Evolutionary conservation across 2,797 vertebrate species (phyloP).

Genomic region (Artibeus lituratus): DNA sequence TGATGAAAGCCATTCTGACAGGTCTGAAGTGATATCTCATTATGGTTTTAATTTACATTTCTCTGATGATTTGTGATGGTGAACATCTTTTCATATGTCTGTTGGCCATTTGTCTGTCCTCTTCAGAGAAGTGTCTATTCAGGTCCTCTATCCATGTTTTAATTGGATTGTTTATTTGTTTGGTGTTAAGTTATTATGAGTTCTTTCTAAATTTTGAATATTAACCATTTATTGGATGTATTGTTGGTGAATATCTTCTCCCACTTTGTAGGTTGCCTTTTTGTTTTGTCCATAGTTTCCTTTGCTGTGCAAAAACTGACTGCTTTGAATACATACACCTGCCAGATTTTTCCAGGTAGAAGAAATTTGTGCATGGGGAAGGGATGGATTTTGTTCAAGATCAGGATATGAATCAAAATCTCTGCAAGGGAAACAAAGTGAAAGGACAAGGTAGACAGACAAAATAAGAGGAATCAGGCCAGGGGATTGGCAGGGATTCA

Average conservation of each 20-base stretch:
- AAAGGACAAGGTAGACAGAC: not conserved
- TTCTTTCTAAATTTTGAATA: not conserved
- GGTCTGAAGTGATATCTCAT: not conserved
- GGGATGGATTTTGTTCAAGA: not conserved
- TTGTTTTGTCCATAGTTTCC: not conserved
- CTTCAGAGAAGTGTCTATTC: not conserved
- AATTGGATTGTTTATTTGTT: not conserved
- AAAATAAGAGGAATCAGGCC: not conserved
- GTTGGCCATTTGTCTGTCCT: not conserved
- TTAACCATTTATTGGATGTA: not conserved
- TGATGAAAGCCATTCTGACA: not conserved
- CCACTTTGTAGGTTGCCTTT: not conserved
- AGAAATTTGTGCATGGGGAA: not conserved
- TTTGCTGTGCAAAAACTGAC: not conserved
- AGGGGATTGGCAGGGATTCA: not conserved
- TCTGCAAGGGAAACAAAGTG: not conserved
- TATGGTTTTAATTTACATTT: not conserved
- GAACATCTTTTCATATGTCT: not conserved
- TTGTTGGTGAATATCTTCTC: not conserved
- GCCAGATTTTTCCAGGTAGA: not conserved
- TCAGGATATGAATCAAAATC: not conserved
- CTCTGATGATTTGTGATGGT: not conserved
- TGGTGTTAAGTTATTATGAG: not conserved
- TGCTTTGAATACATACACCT: not conserved
- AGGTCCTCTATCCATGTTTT: not conserved